These are phyloP conservation scores for Spodoptera exigua DNA, from an alignment of 2,888 invertebrate genomes.

Conservation along the genomic window DNA sequence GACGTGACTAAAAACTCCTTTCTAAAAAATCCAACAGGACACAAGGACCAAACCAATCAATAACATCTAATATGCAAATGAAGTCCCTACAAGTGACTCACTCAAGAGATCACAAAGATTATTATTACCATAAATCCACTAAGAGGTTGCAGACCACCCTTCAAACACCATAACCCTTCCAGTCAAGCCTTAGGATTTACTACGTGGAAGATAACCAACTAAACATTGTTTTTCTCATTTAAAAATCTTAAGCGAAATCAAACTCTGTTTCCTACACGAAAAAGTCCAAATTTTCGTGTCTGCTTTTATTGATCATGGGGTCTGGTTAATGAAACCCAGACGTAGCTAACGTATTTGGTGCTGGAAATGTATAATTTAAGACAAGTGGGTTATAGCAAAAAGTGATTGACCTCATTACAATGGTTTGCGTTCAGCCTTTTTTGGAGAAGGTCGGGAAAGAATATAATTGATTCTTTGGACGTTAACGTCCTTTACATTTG, in stretches of 20 bases:
- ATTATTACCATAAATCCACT: constrained; percentile 12
- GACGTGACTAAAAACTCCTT: no score
- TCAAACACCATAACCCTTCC: constrained; percentile 36
- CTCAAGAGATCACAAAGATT: no score
- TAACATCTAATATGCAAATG: background rate
- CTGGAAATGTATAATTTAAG: constrained; percentile 44
- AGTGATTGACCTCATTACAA: constrained; percentile 48
- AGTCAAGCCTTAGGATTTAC: constrained; percentile 48
- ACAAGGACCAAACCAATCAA: no score
- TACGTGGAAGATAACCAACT: constrained; percentile 48
- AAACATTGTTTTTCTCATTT: constrained; percentile 52
- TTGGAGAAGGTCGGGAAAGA: constrained; percentile 18
- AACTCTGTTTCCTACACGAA: background rate
- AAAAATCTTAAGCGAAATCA: constrained; percentile 4
- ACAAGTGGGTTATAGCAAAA: constrained; percentile 42
- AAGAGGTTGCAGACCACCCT: constrained; percentile 11
- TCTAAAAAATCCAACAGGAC: no score
- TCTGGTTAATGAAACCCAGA: constrained; percentile 49
- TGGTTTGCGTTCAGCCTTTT: constrained; percentile 13
- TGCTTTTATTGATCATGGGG: constrained; percentile 41
- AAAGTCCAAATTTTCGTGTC: constrained; percentile 5
- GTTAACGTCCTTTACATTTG: background rate
- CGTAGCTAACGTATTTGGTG: constrained; percentile 46
- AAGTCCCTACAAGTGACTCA: background rate
- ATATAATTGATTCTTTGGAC: constrained; percentile 11